A percentile compares a stretch with the other conserved stretches of the same genome.
Evolutionary conservation across 2,888 invertebrate genomes (phyloP).

Genomic region (Orthosia gracilis): DNA sequence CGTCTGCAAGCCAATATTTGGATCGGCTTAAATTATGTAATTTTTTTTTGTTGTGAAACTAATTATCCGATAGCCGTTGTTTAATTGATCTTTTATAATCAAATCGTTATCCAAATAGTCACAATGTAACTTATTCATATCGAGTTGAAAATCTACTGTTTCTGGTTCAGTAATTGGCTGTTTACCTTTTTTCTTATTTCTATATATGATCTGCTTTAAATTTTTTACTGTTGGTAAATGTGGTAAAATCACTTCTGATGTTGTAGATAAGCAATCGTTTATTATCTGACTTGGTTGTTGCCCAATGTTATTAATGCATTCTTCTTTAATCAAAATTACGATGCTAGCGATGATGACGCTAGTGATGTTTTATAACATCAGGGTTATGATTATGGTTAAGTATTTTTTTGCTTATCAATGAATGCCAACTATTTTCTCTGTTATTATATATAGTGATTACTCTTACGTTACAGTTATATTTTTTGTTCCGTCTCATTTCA

Average conservation of each 20-base stretch:
- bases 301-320: not conserved
- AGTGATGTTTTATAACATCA: not conserved
- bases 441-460: not conserved
- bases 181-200: not conserved
- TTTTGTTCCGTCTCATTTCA: not conserved
- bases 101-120: not conserved
- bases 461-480: not conserved
- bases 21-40: too few relatives aligned
- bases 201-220: not conserved
- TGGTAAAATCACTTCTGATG: not conserved
- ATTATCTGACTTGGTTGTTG: constrained; percentile 2
- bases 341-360: too few relatives aligned
- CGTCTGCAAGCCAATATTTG: not conserved
- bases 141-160: not conserved
- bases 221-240: constrained; percentile 1
- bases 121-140: not conserved
- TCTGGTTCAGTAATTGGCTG: not conserved
- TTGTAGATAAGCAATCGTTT: constrained; percentile 4
- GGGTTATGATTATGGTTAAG: not conserved
- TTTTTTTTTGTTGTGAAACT: too few relatives aligned
- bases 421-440: not conserved
- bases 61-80: not conserved
- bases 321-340: not conserved
- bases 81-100: not conserved
- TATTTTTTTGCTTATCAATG: not conserved